phyloP scores from a whole-genome alignment of 2,888 invertebrate species.

The Pecten maximus region DNA sequence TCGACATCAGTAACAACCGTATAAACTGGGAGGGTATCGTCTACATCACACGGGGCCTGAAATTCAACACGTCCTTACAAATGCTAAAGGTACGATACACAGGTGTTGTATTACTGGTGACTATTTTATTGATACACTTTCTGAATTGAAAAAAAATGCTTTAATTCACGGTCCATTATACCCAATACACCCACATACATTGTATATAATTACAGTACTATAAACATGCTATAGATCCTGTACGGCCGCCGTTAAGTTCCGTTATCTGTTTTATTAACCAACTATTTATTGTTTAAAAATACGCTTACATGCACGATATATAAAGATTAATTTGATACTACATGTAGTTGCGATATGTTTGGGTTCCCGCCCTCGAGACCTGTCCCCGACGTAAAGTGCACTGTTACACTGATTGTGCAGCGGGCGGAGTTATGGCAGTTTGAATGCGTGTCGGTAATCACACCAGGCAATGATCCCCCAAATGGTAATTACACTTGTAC shows the following conservation, averaged over 20 bases:
- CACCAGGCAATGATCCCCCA: background rate
- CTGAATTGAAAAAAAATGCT: no score
- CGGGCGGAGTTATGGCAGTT: background rate
- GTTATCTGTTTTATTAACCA: no score
- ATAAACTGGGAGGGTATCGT: slow-evolving; percentile 81
- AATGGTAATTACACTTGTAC: background rate
- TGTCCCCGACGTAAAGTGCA: background rate
- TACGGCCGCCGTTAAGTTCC: no score
- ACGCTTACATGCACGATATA: no score
- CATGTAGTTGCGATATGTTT: no score
- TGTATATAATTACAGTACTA: no score
- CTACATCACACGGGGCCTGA: slow-evolving; percentile 75
- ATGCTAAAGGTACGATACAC: slow-evolving; percentile 73
- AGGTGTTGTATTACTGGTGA: background rate
- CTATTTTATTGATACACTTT: no score
- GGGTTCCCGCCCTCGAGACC: background rate
- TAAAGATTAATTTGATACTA: no score
- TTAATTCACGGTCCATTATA: no score
- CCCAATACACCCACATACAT: no score
- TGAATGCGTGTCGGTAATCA: background rate
- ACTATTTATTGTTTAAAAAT: no score
- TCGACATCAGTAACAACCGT: slow-evolving; percentile 78
- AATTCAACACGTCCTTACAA: slow-evolving; percentile 73
- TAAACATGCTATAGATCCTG: no score
- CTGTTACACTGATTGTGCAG: background rate